Evolutionary conservation across 2,113 vertebrate species (phyloP).

Genomic region (Tenrec ecaudatus): DNA sequence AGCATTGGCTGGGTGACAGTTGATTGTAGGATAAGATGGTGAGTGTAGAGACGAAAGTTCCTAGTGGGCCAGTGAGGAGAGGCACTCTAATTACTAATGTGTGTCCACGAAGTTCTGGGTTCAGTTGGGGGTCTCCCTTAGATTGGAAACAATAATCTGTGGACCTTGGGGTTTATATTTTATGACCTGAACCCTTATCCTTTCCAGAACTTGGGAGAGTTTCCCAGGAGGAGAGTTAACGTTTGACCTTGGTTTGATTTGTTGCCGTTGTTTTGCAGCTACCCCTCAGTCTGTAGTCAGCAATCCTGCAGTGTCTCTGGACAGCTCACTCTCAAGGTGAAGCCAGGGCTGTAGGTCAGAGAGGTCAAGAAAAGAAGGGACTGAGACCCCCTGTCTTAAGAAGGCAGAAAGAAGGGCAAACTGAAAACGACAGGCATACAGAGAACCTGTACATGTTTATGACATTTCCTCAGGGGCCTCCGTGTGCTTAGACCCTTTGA

Average conservation of each 20-base stretch:
- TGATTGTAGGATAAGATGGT: neutral
- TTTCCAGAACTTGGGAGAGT: constrained; percentile 52
- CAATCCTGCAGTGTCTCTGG: neutral
- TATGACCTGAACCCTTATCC: constrained; percentile 55
- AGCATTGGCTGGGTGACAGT: too few species aligned
- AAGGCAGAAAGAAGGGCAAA: neutral
- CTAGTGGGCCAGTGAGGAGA: neutral
- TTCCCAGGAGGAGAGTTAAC: constrained; percentile 49
- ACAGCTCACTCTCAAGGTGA: constrained; percentile 6
- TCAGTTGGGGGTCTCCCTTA: constrained; percentile 19
- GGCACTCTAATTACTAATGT: neutral
- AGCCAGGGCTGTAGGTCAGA: constrained; percentile 14
- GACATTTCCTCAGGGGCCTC: neutral
- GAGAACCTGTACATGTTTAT: neutral
- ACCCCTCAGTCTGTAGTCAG: constrained; percentile 36
- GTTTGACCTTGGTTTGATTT: constrained; percentile 60
- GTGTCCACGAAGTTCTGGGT: constrained; percentile 22
- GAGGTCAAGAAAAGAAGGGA: constrained; percentile 30
- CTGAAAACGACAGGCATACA: neutral
- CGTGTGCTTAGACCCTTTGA: neutral
- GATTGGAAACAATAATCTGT: constrained; percentile 52
- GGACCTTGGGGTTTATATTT: constrained; percentile 60
- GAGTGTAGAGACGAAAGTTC: neutral
- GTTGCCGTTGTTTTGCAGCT: constrained; percentile 56
- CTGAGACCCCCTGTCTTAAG: neutral